These are phyloP conservation scores for Thyatira batis DNA, from an alignment of 2,888 invertebrate genomes.

Conservation along the genomic window DNA sequence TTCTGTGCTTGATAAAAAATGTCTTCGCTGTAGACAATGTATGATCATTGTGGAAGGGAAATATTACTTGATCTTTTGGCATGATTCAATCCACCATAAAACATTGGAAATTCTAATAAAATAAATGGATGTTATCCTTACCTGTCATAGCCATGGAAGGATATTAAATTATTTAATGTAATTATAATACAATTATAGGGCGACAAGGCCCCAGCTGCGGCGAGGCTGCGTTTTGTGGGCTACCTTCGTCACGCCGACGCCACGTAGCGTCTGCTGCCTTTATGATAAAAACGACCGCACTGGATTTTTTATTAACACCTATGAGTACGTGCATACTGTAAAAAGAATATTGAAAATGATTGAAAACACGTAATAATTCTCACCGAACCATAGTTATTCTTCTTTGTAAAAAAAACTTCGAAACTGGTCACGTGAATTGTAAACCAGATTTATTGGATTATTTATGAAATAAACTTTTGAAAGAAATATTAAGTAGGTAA, in stretches of 20 bases:
- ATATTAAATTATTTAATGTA: constrained; percentile 35
- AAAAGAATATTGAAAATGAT: background rate
- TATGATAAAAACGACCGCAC: constrained; percentile 22
- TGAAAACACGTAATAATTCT: no score
- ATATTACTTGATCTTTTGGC: no score
- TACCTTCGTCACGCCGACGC: constrained; percentile 49
- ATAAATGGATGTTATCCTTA: background rate
- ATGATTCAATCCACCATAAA: no score
- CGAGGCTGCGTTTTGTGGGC: constrained; percentile 41
- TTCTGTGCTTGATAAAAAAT: background rate
- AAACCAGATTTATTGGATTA: no score
- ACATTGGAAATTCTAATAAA: background rate
- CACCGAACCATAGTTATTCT: no score
- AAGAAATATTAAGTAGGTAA: no score
- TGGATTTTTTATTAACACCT: constrained; percentile 13
- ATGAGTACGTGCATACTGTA: background rate
- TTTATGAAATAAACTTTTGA: no score
- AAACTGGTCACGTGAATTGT: no score
- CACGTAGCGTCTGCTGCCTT: constrained; percentile 11
- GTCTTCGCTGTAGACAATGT: background rate
- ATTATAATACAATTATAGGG: constrained; percentile 47
- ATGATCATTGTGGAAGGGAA: background rate
- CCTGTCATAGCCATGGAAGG: background rate
- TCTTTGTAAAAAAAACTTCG: no score
- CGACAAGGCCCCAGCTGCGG: constrained; percentile 39